phyloP scores from a whole-genome alignment of 2,113 vertebrate species.

The Diadophis punctatus region DNA sequence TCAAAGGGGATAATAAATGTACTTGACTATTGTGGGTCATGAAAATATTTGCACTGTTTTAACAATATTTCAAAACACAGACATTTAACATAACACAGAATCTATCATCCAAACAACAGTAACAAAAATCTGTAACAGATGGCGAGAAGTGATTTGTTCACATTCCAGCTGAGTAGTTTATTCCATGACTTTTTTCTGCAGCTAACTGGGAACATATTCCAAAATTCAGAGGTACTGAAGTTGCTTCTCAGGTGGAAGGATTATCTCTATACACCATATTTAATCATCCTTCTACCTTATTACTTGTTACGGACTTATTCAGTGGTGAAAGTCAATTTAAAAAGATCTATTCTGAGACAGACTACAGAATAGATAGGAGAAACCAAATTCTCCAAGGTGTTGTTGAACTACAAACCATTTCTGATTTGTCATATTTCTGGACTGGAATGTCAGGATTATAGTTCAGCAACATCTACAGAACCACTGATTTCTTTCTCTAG shows the following conservation, averaged over 20 bases:
- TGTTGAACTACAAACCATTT: not conserved
- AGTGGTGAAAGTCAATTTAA: not conserved
- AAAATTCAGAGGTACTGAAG: constrained; percentile 54
- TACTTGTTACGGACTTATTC: constrained; percentile 13
- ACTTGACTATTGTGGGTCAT: constrained; percentile 43
- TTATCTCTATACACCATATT: constrained; percentile 11
- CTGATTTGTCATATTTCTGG: not conserved
- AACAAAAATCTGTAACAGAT: constrained; percentile 67
- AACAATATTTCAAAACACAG: constrained; percentile 49
- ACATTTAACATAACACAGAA: constrained; percentile 61
- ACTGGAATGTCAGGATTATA: not conserved
- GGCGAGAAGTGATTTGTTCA: constrained; percentile 60
- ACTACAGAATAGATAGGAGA: not conserved
- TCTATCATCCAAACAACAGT: constrained; percentile 47
- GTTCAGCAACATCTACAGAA: not conserved
- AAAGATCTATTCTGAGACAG: not conserved
- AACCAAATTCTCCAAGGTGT: not conserved
- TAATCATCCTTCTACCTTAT: constrained; percentile 39
- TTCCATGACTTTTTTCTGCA: constrained; percentile 48
- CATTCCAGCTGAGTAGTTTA: constrained; percentile 59
- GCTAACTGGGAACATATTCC: constrained; percentile 56
- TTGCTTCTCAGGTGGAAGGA: constrained; percentile 45
- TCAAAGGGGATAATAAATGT: not conserved
- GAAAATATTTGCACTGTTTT: constrained; percentile 48
- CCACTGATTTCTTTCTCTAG: not conserved